Conservation (phyloP, 2,888 invertebrate genomes). For the Leucoma salicis region DNA sequence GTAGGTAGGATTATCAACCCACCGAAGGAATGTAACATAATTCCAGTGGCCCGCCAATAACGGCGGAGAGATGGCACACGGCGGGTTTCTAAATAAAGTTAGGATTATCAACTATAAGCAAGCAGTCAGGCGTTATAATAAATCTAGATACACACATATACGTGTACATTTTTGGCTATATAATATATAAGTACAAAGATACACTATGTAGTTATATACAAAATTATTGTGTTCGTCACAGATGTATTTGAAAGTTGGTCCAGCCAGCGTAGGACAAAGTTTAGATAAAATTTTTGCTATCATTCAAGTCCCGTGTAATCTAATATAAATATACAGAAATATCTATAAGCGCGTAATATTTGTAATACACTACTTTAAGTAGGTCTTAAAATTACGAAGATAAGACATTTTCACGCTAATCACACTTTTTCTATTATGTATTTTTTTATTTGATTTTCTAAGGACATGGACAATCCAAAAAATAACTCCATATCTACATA, state of each 20-base stretch:
- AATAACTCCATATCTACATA: too few relatives aligned
- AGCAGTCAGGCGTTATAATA: neutral
- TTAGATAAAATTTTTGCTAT: neutral
- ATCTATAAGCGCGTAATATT: too few relatives aligned
- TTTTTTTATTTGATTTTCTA: too few relatives aligned
- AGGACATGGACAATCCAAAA: too few relatives aligned
- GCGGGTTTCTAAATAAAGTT: too few relatives aligned
- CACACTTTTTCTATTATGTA: too few relatives aligned
- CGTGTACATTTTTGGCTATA: conserved; percentile 55
- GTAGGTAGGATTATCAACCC: too few relatives aligned
- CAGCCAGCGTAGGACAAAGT: conserved; percentile 42
- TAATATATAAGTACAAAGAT: conserved; percentile 36
- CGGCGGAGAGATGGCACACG: too few relatives aligned
- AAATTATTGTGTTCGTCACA: conserved; percentile 80
- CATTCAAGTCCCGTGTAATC: neutral
- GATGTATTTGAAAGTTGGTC: conserved; percentile 62
- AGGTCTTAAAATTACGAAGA: too few relatives aligned
- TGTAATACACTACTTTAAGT: too few relatives aligned
- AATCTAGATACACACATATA: conserved; percentile 19
- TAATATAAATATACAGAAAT: neutral
- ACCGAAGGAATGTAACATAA: too few relatives aligned
- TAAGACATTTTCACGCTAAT: neutral
- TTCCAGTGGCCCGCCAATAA: too few relatives aligned
- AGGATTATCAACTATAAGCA: neutral
- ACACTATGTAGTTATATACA: conserved; percentile 56